Evolutionary conservation across 2,797 vertebrate genomes (phyloP).

Genomic region (Tympanoctomys barrerae): DNA sequence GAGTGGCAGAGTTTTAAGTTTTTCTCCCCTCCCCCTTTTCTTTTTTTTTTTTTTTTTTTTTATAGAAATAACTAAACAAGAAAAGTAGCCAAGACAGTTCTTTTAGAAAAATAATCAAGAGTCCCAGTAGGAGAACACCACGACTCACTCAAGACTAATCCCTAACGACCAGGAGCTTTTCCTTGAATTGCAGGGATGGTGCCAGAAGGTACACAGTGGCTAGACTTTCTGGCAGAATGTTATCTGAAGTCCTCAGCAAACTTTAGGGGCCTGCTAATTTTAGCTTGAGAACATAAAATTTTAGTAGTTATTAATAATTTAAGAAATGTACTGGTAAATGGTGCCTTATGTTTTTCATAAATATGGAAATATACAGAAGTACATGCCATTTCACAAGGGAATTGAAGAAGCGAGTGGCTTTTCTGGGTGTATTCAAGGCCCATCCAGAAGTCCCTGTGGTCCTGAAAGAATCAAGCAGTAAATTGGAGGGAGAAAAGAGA

Average conservation of each 20-base stretch:
- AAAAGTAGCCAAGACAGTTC: not conserved
- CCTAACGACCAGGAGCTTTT: not conserved
- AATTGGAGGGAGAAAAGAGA: too few species aligned
- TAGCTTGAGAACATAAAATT: slow-evolving; percentile 22
- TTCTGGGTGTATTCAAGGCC: not conserved
- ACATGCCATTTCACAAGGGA: not conserved
- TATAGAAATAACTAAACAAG: not conserved
- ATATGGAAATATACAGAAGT: not conserved
- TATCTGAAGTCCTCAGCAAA: not conserved
- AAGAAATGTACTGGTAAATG: not conserved
- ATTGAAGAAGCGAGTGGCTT: not conserved
- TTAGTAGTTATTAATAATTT: slow-evolving; percentile 14
- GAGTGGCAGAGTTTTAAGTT: not conserved
- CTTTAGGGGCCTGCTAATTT: not conserved
- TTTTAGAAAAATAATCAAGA: not conserved
- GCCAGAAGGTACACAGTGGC: not conserved
- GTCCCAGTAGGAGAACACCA: not conserved
- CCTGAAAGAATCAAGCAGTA: not conserved
- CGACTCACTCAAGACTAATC: not conserved
- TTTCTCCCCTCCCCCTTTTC: too few species aligned
- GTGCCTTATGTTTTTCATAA: not conserved
- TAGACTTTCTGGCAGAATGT: not conserved
- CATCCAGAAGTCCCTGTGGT: not conserved
- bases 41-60: not conserved
- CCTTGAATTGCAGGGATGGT: not conserved